These are phyloP conservation scores for Dolichopus griseipennis DNA, from an alignment of 2,888 invertebrate species.

Conservation along the genomic window DNA sequence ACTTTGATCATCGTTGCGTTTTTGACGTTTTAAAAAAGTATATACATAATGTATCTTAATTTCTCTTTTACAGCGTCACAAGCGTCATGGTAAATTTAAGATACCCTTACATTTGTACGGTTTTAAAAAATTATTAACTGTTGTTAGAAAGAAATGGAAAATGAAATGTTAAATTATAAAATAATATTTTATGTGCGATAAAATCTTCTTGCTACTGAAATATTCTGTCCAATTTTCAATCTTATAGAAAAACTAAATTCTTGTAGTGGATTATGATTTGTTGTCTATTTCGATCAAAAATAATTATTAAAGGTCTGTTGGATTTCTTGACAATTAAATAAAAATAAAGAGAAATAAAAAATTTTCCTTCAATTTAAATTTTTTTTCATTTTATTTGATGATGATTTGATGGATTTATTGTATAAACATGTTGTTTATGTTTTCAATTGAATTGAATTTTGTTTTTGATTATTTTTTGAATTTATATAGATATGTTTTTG, in stretches of 20 bases:
- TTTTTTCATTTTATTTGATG: neutral
- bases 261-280: neutral
- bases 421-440: neutral
- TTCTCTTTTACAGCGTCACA: too few relatives aligned
- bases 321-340: neutral
- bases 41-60: too few relatives aligned
- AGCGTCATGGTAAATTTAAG: too few relatives aligned
- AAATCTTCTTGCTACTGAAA: neutral
- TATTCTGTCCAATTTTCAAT: neutral
- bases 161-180: too few relatives aligned
- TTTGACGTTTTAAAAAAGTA: too few relatives aligned
- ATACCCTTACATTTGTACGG: too few relatives aligned
- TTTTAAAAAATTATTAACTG: too few relatives aligned
- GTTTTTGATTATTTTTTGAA: neutral
- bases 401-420: conserved; percentile 2
- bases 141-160: too few relatives aligned
- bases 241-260: too few relatives aligned
- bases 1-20: too few relatives aligned
- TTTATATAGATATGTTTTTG: neutral
- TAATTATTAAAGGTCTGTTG: neutral
- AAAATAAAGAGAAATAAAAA: neutral
- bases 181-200: neutral
- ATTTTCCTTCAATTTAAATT: too few relatives aligned
- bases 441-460: neutral
- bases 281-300: neutral